Evolutionary conservation across 1,140 invertebrate genomes (phyloP), one percentile per base, ranked within the genome.

Genomic region (Plutomurus gul): DNA sequence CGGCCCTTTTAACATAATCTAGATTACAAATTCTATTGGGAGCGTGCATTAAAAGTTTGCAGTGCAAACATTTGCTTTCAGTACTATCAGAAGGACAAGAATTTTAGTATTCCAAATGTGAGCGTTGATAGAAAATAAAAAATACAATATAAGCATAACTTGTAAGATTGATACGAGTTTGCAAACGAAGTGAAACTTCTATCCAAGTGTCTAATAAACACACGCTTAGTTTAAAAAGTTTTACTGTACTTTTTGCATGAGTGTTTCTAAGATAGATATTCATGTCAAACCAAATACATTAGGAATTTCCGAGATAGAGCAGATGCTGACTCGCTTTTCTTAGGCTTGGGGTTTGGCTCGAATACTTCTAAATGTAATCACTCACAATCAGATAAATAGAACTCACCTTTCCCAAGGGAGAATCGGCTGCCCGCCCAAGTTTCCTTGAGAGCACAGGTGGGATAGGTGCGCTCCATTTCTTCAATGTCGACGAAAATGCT

Each of bases 351-450:
- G 56, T 33, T 65, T 65, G 56, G 30, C 56, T 33, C 56, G 27
- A 25, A n/a, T n/a, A 36, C 30, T 65, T 65, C 3, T n/a, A 30
- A 30, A 33, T n/a, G 56, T 33, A 65, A 65, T 65, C 56, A 65
- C 56, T 65, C 56, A 65, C 7, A 27, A 36, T 13, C 7, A 30
- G 10, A 30, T 30, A 16, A 10, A 11, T 33, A 33, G 30, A 70
- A 72, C 79, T 81, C 51, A 83, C 82, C 78, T 83, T 83, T 71
- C 82, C 82, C 77, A 83, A 79, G 36, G 82, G 82, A 80, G 82
- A 83, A 10, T 83, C 82, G 16, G 75, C 78, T 30, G 39, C 80
- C 22, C 82, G 80, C 47, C 82, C 82, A 75, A 83, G 75, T 76
- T 82, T 83, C 16, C 82, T 16, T 3, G 78, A 81, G 18, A 83